Evolutionary conservation across 2,113 vertebrate genomes (phyloP).

Genomic region (Gallinago jamesoni): DNA sequence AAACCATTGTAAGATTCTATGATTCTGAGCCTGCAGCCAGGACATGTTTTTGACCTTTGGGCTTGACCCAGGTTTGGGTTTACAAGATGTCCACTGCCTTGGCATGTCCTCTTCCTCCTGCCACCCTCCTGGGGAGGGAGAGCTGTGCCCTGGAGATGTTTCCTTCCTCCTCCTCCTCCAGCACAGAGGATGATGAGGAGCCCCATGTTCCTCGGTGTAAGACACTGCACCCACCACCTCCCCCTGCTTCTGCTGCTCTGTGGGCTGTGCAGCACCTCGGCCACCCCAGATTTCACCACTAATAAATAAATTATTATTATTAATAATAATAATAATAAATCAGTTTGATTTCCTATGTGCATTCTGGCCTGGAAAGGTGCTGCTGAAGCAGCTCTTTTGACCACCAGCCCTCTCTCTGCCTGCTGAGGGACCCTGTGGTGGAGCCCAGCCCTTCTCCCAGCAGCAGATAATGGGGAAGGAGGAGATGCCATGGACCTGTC

Average conservation of each 20-base stretch:
- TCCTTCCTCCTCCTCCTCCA: not conserved
- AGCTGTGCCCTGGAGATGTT: not conserved
- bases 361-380: not conserved
- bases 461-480: not conserved
- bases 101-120: not conserved
- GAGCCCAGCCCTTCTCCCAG: not conserved
- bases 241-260: fast-evolving
- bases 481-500: not conserved
- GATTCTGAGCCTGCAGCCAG: not conserved
- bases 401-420: not conserved
- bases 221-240: not conserved
- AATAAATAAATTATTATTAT: no score
- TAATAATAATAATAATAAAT: no score
- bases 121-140: not conserved
- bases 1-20: not conserved
- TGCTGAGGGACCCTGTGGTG: not conserved
- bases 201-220: not conserved
- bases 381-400: fast-evolving
- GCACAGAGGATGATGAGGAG: not conserved
- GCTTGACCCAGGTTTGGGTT: not conserved
- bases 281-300: not conserved
- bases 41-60: not conserved
- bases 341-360: not conserved
- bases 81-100: no score
- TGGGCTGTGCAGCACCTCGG: fast-evolving